Conservation (phyloP, 2,113 vertebrate species). For the Monopterus albus region DNA sequence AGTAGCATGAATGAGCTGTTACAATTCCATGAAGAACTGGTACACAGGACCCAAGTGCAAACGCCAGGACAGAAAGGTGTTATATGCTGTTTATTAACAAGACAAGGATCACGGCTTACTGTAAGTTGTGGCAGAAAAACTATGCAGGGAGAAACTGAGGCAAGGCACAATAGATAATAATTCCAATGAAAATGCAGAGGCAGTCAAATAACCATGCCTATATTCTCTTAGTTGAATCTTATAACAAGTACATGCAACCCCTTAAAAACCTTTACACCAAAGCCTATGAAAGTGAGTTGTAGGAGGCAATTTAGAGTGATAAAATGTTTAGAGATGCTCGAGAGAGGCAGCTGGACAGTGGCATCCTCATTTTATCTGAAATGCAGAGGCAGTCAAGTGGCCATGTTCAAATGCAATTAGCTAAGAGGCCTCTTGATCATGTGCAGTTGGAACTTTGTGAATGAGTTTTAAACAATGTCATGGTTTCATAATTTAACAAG, state of each 20-base stretch:
- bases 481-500: too few species aligned
- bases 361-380: slow-evolving; percentile 5
- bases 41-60: too few species aligned
- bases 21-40: too few species aligned
- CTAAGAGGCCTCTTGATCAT: slow-evolving; percentile 22
- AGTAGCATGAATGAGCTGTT: too few species aligned
- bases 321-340: background rate
- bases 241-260: too few species aligned
- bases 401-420: slow-evolving; percentile 13
- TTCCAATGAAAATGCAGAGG: slow-evolving; percentile 24
- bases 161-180: too few species aligned
- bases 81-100: too few species aligned
- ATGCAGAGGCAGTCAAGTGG: slow-evolving; percentile 42
- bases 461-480: slow-evolving; percentile 7
- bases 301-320: too few species aligned
- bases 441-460: background rate
- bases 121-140: too few species aligned
- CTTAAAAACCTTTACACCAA: background rate
- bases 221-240: slow-evolving; percentile 1
- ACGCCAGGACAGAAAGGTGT: too few species aligned
- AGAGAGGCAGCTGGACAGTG: background rate
- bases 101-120: too few species aligned
- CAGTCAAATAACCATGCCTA: slow-evolving; percentile 7
- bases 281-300: background rate
- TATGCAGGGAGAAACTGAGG: too few species aligned